Base-by-base conservation (phyloP, 2,113 vertebrate genomes). In the Fulmarus glacialis region DNA sequence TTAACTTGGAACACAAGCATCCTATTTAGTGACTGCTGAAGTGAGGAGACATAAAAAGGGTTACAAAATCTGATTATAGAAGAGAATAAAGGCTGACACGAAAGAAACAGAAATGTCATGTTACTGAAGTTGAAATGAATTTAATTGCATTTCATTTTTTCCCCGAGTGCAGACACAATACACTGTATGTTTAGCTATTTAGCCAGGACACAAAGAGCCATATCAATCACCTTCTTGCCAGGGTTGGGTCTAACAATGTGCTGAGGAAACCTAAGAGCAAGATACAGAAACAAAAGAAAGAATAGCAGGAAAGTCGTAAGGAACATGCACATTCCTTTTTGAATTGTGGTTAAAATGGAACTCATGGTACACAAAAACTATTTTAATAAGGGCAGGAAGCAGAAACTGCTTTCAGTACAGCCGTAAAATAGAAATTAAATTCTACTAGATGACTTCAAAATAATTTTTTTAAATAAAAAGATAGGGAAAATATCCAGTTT, bases 61-160 rank as follows among this genome's bases (percentile, higher is more conserved):
- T 94, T 97, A 97, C 85, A 93, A 97, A 96, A 97, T 93, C 62
- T 88, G 95, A 94, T 95, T 77, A 93, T 27, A 90, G 30, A 38
- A 88, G 47, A 79, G 87, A 92, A 91, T 89, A 96, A 93, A 97
- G 70, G 58, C 64, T 96, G 93, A 95, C 91, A 97, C 87, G 64
- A 95, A 90, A 94, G 84, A 93, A 96, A 94, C 93, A 95, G 86
- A 97, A 98, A 96, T 93, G 90, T 93, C 93, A 96, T 47, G 82
- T 84, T 92, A 94, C 82, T 93, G 68, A 89, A 90, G 67, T 70
- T 90, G 87, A 96, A 95, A 94, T 85, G 36, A 92, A 96, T 89
- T 95, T 93, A 97, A 97, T 95, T 96, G 94, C 91, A 89, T 94
- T 91, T 91, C 89, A 92, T 93, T 94, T 97, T 71, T 90, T 74